Conservation (phyloP, 2,888 invertebrate genomes). For the Neelides folsomi region DNA sequence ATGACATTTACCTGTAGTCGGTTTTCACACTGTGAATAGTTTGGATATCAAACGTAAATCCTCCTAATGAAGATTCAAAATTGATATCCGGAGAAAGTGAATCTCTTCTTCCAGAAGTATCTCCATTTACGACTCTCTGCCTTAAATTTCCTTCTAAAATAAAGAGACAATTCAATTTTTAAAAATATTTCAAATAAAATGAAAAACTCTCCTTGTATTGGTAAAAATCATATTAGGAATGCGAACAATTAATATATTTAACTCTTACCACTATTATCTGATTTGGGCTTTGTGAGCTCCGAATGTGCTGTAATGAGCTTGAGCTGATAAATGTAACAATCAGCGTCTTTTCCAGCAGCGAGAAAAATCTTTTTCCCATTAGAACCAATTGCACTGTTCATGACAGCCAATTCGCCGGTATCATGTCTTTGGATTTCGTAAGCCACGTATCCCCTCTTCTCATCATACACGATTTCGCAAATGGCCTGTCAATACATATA, state of each 20-base stretch:
- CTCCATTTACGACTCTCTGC: slow-evolving; percentile 3
- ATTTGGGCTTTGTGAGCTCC: not conserved
- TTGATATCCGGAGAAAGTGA: slow-evolving; percentile 1
- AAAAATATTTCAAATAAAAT: no score
- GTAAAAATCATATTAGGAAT: no score
- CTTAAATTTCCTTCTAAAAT: not conserved
- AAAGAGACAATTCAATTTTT: not conserved
- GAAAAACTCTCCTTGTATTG: no score
- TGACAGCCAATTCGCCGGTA: slow-evolving; percentile 76
- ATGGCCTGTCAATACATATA: slow-evolving; percentile 58
- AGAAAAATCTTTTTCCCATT: slow-evolving; percentile 61
- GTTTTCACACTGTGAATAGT: slow-evolving; percentile 70
- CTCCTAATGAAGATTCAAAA: slow-evolving; percentile 4
- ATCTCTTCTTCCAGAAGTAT: not conserved
- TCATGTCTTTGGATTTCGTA: slow-evolving; percentile 80
- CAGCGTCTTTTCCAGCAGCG: slow-evolving; percentile 82
- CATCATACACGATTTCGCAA: slow-evolving; percentile 67
- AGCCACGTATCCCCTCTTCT: slow-evolving; percentile 67
- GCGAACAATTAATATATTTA: no score
- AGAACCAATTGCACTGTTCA: slow-evolving; percentile 71
- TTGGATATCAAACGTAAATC: slow-evolving; percentile 43
- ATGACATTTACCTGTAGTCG: slow-evolving; percentile 52
- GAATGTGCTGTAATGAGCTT: slow-evolving; percentile 19
- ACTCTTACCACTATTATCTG: slow-evolving; percentile 1
- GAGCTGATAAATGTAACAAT: slow-evolving; percentile 61